Conservation (phyloP, 2,113 vertebrate species). For the Dipodomys stephensi region DNA sequence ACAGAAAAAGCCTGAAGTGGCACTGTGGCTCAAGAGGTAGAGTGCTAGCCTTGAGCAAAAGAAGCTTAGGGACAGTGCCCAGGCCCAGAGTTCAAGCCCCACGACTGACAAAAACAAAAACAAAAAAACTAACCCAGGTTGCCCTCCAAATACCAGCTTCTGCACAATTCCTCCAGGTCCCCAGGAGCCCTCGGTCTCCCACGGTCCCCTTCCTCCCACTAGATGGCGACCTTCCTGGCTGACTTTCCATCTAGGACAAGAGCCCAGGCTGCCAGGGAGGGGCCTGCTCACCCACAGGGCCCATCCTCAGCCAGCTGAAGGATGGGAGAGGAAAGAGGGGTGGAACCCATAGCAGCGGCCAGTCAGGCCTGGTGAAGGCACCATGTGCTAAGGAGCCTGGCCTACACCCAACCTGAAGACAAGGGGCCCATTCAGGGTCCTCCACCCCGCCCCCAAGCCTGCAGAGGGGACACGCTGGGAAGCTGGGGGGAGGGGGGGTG, state of each 20-base stretch:
- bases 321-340: slow-evolving; percentile 62
- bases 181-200: not conserved
- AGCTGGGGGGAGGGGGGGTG: slow-evolving; percentile 44
- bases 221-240: slow-evolving; percentile 53
- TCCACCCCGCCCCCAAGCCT: slow-evolving; percentile 66
- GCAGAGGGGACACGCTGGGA: slow-evolving; percentile 78
- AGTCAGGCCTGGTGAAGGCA: slow-evolving; percentile 75
- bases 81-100: too few species aligned
- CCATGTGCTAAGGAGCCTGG: slow-evolving; percentile 72
- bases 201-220: not conserved
- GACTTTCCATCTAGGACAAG: not conserved
- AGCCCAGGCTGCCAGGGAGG: slow-evolving; percentile 32
- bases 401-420: slow-evolving; percentile 76
- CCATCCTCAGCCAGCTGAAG: slow-evolving; percentile 51
- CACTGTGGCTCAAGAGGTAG: too few species aligned
- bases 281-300: slow-evolving; percentile 43
- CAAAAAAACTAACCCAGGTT: too few species aligned
- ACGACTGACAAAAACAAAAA: too few species aligned
- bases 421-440: slow-evolving; percentile 79
- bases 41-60: too few species aligned
- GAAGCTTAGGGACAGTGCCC: too few species aligned
- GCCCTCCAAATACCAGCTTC: not conserved
- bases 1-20: too few species aligned
- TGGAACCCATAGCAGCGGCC: slow-evolving; percentile 52
- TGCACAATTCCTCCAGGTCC: too few species aligned